These are phyloP conservation scores for Zonotrichia leucophrys DNA, from an alignment of 2,113 vertebrate species.

Conservation along the genomic window DNA sequence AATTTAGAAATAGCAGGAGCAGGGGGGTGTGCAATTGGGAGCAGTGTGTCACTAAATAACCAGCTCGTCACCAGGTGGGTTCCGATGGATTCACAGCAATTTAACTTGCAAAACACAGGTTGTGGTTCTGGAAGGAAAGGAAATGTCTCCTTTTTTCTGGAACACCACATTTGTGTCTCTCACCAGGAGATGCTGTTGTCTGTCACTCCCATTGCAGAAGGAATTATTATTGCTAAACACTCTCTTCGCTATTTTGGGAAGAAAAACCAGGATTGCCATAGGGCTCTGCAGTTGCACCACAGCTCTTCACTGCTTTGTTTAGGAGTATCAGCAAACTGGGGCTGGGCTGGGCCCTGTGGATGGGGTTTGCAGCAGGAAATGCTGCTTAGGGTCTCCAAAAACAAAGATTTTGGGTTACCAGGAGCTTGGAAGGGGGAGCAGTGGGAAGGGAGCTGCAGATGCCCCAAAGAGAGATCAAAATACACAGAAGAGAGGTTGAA, in stretches of 20 bases:
- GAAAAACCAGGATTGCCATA: background rate
- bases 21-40: background rate
- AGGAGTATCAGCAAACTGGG: background rate
- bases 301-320: background rate
- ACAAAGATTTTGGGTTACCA: fast-evolving
- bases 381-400: background rate
- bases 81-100: background rate
- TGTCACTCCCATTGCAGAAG: background rate
- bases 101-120: slow-evolving; percentile 36
- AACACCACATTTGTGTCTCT: fast-evolving
- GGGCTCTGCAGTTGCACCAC: background rate
- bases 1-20: background rate
- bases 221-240: background rate
- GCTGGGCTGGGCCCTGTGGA: background rate
- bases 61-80: background rate
- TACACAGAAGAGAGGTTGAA: background rate
- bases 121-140: background rate
- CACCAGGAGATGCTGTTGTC: background rate
- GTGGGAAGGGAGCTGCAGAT: background rate
- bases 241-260: background rate
- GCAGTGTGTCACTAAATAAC: slow-evolving; percentile 9
- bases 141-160: slow-evolving; percentile 6
- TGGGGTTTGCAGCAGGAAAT: fast-evolving
- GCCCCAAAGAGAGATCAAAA: background rate
- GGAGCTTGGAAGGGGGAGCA: background rate